These are phyloP conservation scores for Apistogramma diplotaenia DNA, from an alignment of 2,113 vertebrate species.

Conservation along the genomic window DNA sequence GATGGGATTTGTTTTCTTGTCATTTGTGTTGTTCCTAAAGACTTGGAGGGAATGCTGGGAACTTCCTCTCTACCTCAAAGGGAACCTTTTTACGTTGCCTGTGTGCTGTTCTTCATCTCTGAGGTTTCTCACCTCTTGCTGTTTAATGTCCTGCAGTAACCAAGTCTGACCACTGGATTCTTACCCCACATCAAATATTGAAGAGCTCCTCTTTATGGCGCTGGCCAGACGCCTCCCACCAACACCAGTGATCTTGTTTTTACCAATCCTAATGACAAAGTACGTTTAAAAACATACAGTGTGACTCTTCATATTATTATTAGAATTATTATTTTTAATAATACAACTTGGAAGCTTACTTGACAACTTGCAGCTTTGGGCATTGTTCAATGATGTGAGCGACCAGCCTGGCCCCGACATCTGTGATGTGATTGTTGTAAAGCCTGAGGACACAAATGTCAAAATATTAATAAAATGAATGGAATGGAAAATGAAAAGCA, in stretches of 20 bases:
- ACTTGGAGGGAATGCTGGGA: neutral
- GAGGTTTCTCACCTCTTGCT: neutral
- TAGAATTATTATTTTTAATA: neutral
- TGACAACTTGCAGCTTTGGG: slow-evolving; percentile 81
- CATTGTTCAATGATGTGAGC: slow-evolving; percentile 89
- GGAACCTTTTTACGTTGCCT: neutral
- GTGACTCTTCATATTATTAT: no score
- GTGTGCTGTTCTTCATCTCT: neutral
- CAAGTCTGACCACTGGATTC: neutral
- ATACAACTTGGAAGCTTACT: slow-evolving; percentile 76
- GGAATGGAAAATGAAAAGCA: neutral
- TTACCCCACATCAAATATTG: slow-evolving; percentile 90
- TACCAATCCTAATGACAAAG: slow-evolving; percentile 81
- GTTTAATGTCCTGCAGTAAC: neutral
- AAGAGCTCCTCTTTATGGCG: slow-evolving; percentile 86
- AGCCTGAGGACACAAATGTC: slow-evolving; percentile 74
- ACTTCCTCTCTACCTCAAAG: neutral
- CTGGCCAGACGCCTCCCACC: slow-evolving; percentile 85
- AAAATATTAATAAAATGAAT: neutral
- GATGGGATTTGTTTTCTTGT: neutral
- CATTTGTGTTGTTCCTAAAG: neutral
- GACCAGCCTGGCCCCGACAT: slow-evolving; percentile 84
- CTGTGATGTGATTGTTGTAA: slow-evolving; percentile 93
- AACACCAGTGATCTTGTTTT: slow-evolving; percentile 85
- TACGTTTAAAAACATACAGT: neutral